Base-by-base conservation (phyloP, 2,888 invertebrate genomes). In the Conomelus anceps region DNA sequence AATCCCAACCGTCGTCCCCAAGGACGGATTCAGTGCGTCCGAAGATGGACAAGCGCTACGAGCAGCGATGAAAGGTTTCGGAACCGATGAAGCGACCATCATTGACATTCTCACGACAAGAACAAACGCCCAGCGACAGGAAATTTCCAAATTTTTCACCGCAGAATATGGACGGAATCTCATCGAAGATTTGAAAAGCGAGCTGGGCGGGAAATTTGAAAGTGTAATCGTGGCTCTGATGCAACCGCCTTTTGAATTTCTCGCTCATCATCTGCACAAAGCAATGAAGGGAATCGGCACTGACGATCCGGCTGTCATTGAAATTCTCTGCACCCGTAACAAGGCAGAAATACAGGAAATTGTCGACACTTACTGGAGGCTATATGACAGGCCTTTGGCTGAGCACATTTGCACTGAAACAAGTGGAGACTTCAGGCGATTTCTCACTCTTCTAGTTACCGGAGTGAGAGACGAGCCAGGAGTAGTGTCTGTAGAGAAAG, bases 251-350 rank as follows among this genome's bases (percentile, higher is more conserved):
- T 94, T 94, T 89, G 96, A 96, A 92, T 97, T 95, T 93, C 94
- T 97, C 90, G 96, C 96, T 93, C 95, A 95, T 92, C 95, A 97
- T 93, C 93, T 97, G 89, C 94, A 96, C 93, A 94, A 95, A 91
- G 96, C 97, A 89, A 97, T 97, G 95, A 94, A 95, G 84, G 97
- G 97, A 0, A 92, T 96, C 90, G 97, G 97, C 88, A 97, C 97
- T 0, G 96, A 96, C 91, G 97, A 97, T 93, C 93, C 94, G 84
- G 95, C 96, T 0, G 94, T 97, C 0, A 96, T 97, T 13, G 97
- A 97, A 93, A 96, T 97, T 29, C 94, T 97, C 86, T 96, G 96
- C 93, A 95, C 96, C 11, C 94, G 96, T 91, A 95, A 94, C 87
- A 96, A 96, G 93, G 94, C 94, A 87, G 96, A 96, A 93, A 95